phyloP scores from a whole-genome alignment of 2,797 vertebrate species.

The Taenioides sp. region DNA sequence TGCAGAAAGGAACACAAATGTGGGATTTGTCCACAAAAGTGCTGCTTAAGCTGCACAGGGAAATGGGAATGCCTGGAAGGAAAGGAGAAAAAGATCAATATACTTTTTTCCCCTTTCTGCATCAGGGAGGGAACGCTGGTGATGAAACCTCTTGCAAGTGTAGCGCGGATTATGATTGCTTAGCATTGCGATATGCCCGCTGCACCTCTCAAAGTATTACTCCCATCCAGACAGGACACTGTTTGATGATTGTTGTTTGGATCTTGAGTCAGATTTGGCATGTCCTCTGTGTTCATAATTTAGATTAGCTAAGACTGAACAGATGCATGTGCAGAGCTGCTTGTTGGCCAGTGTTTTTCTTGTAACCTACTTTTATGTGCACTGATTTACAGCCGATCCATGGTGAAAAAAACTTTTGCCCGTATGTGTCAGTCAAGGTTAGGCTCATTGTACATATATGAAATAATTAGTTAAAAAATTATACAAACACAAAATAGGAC shows the following conservation, averaged over 20 bases:
- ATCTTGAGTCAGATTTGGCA: constrained; percentile 54
- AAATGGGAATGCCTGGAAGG: constrained; percentile 71
- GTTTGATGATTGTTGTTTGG: constrained; percentile 68
- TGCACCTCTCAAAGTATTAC: constrained; percentile 71
- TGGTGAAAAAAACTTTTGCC: constrained; percentile 28
- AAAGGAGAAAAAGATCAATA: constrained; percentile 74
- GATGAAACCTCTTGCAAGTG: constrained; percentile 83
- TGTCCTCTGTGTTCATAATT: constrained; percentile 61
- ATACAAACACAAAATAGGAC: not conserved
- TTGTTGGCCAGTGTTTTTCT: constrained; percentile 33
- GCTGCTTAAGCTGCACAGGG: constrained; percentile 76
- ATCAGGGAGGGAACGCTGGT: constrained; percentile 72
- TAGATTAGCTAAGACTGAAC: constrained; percentile 48
- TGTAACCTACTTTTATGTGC: constrained; percentile 56
- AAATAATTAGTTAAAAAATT: not conserved
- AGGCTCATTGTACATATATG: not conserved
- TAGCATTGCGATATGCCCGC: constrained; percentile 73
- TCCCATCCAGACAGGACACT: constrained; percentile 65
- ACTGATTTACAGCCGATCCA: constrained; percentile 38
- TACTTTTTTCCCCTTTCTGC: constrained; percentile 54
- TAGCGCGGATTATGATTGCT: constrained; percentile 74
- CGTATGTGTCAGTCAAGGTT: not conserved
- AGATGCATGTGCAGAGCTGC: constrained; percentile 24
- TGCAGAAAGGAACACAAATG: constrained; percentile 73
- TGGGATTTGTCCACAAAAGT: constrained; percentile 75